Base-by-base conservation (phyloP, 1,140 invertebrate species). In the Eriosoma lanigerum region DNA sequence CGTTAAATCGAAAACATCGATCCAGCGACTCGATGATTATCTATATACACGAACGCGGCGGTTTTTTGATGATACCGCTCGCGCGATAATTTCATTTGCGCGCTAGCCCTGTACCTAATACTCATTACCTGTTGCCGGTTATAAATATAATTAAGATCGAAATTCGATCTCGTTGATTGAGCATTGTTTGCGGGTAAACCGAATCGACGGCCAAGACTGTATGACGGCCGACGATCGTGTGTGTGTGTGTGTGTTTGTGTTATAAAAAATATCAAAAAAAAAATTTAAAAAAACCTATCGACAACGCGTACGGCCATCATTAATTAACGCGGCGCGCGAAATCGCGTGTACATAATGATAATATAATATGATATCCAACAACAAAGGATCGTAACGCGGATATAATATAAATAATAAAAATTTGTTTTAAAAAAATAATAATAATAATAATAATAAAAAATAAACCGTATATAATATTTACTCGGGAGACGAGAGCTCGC, bases 101-200 rank as follows among this genome's bases (percentile, higher is more conserved):
- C 21, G 21, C 56, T 2, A 10, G n/a, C n/a, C n/a, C n/a, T n/a
- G n/a, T n/a, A n/a, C n/a, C n/a, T n/a, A n/a, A n/a, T n/a, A n/a
- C n/a, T n/a, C n/a, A n/a, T n/a, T n/a, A n/a, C n/a, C n/a, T n/a
- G n/a, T n/a, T n/a, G n/a, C n/a, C n/a, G n/a, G n/a, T n/a, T n/a
- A n/a, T 62, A 44, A n/a, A 75, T 75, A 32, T 56, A 75, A 75
- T 75, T 75, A 75, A 75, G 72, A 75, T 75, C 72, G 50, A 75
- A 75, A 75, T 58, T 75, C 48, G 72, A 56, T 75, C 72, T 75
- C 72, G 72, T 75, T 75, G 72, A 75, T 75, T 75, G 72, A 75
- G 72, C 52, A 75, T 75, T 75, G 72, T 75, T 75, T 56, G 72
- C 52, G 50, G 29, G 32, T 75, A 75, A 75, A 58, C 72, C 72